These are phyloP conservation scores for Idaea aversata DNA, from an alignment of 2,888 invertebrate species.

Conservation along the genomic window DNA sequence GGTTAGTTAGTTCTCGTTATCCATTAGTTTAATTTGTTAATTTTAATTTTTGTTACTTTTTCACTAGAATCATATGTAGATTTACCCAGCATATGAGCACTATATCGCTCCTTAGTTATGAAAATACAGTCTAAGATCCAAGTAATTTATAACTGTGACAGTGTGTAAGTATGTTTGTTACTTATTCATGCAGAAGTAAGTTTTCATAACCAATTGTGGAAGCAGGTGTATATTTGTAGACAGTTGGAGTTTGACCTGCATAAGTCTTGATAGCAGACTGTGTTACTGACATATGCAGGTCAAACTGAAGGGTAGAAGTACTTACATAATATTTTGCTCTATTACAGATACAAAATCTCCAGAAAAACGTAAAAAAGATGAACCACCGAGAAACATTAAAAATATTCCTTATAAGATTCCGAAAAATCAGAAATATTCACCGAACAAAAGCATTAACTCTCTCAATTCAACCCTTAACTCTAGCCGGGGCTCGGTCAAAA, in stretches of 20 bases:
- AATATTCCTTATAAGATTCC: constrained; percentile 4
- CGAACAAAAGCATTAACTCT: constrained; percentile 20
- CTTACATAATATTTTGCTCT: background rate
- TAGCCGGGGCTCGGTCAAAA: background rate
- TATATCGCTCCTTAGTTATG: too few species aligned
- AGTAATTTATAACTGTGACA: background rate
- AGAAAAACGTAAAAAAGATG: constrained; percentile 29
- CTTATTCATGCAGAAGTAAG: background rate
- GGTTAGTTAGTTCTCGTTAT: constrained; percentile 36
- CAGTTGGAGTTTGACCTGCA: background rate
- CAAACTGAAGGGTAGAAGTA: background rate
- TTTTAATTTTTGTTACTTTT: too few species aligned
- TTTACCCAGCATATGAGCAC: too few species aligned
- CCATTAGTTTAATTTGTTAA: background rate
- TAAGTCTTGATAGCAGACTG: background rate
- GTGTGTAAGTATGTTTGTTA: background rate
- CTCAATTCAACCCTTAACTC: background rate
- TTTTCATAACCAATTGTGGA: background rate
- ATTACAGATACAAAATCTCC: constrained; percentile 28
- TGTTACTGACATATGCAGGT: background rate
- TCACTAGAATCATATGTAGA: too few species aligned
- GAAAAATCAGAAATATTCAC: background rate
- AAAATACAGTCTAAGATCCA: too few species aligned
- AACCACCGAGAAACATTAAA: constrained; percentile 33
- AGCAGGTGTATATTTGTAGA: background rate